Evolutionary conservation across 2,888 invertebrate genomes (phyloP).

Genomic region (Melanargia galathea): DNA sequence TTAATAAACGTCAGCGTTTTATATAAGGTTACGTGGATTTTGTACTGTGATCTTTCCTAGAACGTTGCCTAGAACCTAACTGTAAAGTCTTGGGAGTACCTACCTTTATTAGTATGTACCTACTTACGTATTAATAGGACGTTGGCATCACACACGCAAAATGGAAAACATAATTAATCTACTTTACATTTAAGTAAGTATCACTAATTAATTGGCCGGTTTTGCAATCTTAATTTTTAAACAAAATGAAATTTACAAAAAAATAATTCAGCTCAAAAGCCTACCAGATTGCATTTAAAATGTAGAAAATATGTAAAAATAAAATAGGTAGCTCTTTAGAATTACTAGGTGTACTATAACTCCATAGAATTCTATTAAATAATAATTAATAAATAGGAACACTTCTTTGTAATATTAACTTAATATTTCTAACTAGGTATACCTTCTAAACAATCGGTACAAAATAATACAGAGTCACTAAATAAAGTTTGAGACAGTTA

Average conservation of each 20-base stretch:
- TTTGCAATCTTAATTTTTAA: slow-evolving; percentile 1
- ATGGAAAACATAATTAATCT: background rate
- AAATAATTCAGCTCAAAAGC: no score
- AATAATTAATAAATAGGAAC: no score
- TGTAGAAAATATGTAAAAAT: background rate
- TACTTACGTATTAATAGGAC: no score
- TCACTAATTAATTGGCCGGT: slow-evolving; percentile 1
- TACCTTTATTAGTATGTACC: slow-evolving; percentile 37
- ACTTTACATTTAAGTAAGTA: background rate
- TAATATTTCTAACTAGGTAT: background rate
- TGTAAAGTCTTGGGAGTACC: slow-evolving; percentile 37
- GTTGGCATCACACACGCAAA: background rate
- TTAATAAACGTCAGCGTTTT: background rate
- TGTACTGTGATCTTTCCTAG: slow-evolving; percentile 2
- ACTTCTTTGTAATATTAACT: no score
- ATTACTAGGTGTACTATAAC: no score
- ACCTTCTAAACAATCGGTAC: background rate
- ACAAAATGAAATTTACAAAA: background rate
- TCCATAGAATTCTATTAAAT: no score
- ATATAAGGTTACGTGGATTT: background rate
- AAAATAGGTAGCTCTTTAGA: background rate
- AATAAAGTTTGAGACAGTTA: background rate
- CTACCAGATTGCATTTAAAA: background rate
- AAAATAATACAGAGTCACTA: background rate
- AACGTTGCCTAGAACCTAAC: slow-evolving; percentile 3